Base-by-base conservation (phyloP, 1,140 invertebrate genomes). In the Anagrus nilaparvatae region DNA sequence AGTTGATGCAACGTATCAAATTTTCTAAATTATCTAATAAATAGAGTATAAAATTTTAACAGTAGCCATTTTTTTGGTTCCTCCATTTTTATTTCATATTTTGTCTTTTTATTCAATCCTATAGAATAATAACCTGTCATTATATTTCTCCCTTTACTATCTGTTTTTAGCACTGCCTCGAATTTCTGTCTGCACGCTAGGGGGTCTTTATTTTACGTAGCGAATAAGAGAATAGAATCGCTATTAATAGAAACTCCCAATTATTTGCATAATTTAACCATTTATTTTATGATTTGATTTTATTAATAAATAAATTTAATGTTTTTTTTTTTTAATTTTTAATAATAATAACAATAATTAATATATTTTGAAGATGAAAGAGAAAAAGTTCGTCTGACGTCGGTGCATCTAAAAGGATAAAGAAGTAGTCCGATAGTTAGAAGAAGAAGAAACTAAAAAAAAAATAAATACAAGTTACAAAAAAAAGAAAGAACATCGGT, bases 111-210 rank as follows among this genome's bases (percentile, higher is more conserved):
- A n/a, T 21, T 29, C 29, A 50, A 48, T 55, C 57, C 49, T 57
- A 58, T 60, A n/a, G n/a, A n/a, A n/a, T n/a, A 28, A 42, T 32
- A 54, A 55, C 39, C 52, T 56, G 49, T 58, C 52, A 55, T 60
- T 62, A 55, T 55, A 51, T 47, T 44, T 46, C 53, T 47, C 47
- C 44, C 44, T 29, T 37, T 37, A n/a, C n/a, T n/a, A n/a, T n/a
- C n/a, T n/a, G 33, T 44, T 48, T 34, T 49, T 46, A 39, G 37
- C 42, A 47, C 49, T 48, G 52, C 46, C 50, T 41, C 49, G 13
- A 24, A 20, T 39, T 5, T 37, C n/a, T n/a, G n/a, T n/a, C n/a
- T n/a, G n/a, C n/a, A n/a, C n/a, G n/a, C n/a, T n/a, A n/a, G n/a
- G n/a, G n/a, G n/a, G n/a, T n/a, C n/a, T n/a, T n/a, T n/a, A n/a